Evolutionary conservation across 2,113 vertebrate species (phyloP).

Genomic region (Chloebia gouldiae): DNA sequence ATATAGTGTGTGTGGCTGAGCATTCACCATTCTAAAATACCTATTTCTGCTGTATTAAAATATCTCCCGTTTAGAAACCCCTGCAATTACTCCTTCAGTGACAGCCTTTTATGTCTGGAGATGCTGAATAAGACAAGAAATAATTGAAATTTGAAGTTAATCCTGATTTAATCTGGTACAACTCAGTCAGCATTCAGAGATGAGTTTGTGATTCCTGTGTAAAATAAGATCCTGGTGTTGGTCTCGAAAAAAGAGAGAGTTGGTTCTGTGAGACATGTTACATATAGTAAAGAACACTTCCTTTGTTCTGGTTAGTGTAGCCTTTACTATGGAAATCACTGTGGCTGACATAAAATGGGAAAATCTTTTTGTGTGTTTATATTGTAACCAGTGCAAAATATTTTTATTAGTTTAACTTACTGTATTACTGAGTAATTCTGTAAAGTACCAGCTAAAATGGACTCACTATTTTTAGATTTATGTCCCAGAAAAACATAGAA

Average conservation of each 20-base stretch:
- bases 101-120: not conserved
- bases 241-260: not conserved
- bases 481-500: not conserved
- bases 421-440: not conserved
- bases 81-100: not conserved
- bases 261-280: not conserved
- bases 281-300: not conserved
- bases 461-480: not conserved
- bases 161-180: not conserved
- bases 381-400: not conserved
- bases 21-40: not conserved
- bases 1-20: not conserved
- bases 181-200: not conserved
- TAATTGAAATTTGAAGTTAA: not conserved
- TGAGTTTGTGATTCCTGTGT: not conserved
- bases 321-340: not conserved
- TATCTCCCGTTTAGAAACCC: not conserved
- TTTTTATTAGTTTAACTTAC: not conserved
- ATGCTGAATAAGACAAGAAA: not conserved
- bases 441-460: not conserved
- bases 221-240: not conserved
- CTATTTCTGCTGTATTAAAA: not conserved
- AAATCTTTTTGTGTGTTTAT: not conserved
- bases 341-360: not conserved
- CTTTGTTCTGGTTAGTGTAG: not conserved